Conservation (phyloP, 2,888 invertebrate genomes). For the Phlogophora meticulosa region DNA sequence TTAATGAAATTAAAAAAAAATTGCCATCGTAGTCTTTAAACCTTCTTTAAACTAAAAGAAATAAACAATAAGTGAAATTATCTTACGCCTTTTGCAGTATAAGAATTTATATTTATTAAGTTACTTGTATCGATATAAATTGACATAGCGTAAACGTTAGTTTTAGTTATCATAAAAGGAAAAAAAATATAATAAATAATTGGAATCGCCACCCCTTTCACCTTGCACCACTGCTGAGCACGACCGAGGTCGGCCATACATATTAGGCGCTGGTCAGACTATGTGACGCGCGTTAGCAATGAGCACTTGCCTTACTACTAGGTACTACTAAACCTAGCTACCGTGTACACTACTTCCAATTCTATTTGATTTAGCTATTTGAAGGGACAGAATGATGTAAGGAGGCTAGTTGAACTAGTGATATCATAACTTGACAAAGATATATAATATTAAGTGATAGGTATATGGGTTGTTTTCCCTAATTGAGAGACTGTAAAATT, state of each 20-base stretch:
- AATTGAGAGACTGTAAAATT: neutral
- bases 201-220: constrained; percentile 44
- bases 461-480: neutral
- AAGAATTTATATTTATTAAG: too few relatives aligned
- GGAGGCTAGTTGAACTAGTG: constrained; percentile 6
- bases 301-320: constrained; percentile 66
- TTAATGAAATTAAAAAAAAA: too few relatives aligned
- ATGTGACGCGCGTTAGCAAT: constrained; percentile 84
- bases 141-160: too few relatives aligned
- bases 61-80: too few relatives aligned
- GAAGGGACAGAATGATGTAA: constrained; percentile 19
- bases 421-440: constrained; percentile 15
- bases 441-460: neutral
- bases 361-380: constrained; percentile 14
- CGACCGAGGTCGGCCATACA: constrained; percentile 83
- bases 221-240: constrained; percentile 64
- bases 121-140: too few relatives aligned
- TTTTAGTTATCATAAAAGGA: too few relatives aligned
- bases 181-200: constrained; percentile 6
- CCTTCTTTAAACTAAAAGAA: too few relatives aligned
- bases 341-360: constrained; percentile 52
- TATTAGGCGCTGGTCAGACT: constrained; percentile 84
- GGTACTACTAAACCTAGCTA: constrained; percentile 49
- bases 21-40: too few relatives aligned
- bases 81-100: too few relatives aligned